These are phyloP conservation scores for Sphaeramia orbicularis DNA, from an alignment of 2,797 vertebrate species.

Conservation along the genomic window DNA sequence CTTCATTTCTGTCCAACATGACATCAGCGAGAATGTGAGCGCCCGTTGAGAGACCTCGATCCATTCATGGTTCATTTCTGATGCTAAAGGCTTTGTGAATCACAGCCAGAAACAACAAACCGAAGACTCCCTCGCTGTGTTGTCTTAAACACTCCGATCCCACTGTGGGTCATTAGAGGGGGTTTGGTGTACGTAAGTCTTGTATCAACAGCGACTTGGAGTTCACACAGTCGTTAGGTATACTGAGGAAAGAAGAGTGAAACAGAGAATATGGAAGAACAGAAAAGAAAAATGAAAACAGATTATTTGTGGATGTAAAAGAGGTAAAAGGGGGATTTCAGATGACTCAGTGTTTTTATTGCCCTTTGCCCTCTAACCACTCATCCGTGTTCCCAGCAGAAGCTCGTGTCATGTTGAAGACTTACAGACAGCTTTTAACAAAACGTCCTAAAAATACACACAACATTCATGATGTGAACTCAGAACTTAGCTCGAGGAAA, in stretches of 20 bases:
- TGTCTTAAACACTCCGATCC: conserved; percentile 62
- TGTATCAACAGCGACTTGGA: conserved; percentile 50
- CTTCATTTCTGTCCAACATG: conserved; percentile 34
- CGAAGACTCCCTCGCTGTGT: conserved; percentile 58
- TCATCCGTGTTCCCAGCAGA: conserved; percentile 13
- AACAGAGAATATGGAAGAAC: neutral
- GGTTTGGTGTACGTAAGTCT: conserved; percentile 37
- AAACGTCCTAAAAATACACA: neutral
- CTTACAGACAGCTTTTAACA: neutral
- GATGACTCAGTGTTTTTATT: conserved; percentile 23
- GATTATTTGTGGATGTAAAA: conserved; percentile 8
- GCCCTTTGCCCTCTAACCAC: neutral
- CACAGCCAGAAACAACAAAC: conserved; percentile 76
- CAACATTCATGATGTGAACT: neutral
- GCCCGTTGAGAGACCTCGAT: conserved; percentile 31
- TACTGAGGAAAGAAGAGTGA: neutral
- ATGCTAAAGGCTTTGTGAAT: conserved; percentile 63
- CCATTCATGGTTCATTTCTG: conserved; percentile 54
- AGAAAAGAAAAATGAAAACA: neutral
- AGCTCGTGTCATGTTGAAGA: conserved; percentile 2
- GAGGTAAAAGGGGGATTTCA: conserved; percentile 29
- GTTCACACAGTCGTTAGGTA: conserved; percentile 39
- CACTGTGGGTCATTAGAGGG: conserved; percentile 57
- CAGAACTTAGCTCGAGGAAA: neutral
- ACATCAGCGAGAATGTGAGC: conserved; percentile 57